A percentile compares a stretch with the other conserved stretches of the same genome.
These are phyloP conservation scores for Campopleginae sp. DNA, from an alignment of 2,888 invertebrate genomes.

Conservation along the genomic window DNA sequence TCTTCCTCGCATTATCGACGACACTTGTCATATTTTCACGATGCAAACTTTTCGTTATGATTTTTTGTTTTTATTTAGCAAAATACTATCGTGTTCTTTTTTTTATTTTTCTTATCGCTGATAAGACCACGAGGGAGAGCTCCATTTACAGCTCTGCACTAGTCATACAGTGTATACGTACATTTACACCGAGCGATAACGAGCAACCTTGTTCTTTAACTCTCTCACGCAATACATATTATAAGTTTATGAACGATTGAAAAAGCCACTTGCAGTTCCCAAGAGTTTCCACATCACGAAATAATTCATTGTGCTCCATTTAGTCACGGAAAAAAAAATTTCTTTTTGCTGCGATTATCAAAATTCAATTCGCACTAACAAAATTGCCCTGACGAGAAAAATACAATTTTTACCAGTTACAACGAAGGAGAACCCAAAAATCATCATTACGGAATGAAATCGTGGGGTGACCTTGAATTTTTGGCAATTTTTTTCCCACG, in stretches of 20 bases:
- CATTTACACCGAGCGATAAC: conserved; percentile 38
- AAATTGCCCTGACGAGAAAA: neutral
- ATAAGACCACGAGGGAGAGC: conserved; percentile 37
- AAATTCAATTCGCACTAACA: neutral
- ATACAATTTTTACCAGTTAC: too few relatives aligned
- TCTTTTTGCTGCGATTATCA: neutral
- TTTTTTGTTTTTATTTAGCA: neutral
- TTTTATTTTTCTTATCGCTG: conserved; percentile 1
- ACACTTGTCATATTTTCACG: neutral
- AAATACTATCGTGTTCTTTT: neutral
- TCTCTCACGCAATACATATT: neutral
- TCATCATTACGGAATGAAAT: too few relatives aligned
- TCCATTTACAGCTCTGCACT: conserved; percentile 1
- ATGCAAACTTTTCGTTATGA: neutral
- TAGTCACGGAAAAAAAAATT: neutral
- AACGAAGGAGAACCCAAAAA: too few relatives aligned
- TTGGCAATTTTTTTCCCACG: neutral
- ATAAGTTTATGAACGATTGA: neutral
- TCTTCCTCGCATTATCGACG: neutral
- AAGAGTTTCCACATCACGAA: neutral
- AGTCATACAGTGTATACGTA: neutral
- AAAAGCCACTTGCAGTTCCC: neutral
- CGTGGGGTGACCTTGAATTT: too few relatives aligned
- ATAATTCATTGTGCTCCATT: neutral
- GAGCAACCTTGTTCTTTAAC: conserved; percentile 48